These are phyloP conservation scores for Nycticryphes semicollaris DNA, from an alignment of 2,113 vertebrate species.

Conservation along the genomic window DNA sequence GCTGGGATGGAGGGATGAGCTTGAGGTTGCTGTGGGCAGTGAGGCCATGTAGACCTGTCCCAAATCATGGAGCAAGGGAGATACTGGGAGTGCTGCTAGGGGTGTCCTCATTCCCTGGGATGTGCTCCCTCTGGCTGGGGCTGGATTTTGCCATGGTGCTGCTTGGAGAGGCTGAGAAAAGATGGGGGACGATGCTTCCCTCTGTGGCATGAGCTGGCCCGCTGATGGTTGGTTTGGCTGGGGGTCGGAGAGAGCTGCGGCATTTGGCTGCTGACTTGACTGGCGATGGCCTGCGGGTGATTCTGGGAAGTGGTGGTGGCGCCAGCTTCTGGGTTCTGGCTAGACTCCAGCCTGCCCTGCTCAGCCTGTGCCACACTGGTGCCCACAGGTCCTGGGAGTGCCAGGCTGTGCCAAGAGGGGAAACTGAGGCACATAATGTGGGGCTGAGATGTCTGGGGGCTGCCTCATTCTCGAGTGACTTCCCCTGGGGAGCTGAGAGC, in stretches of 20 bases:
- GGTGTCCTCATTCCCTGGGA: fast-evolving
- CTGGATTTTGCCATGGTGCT: background rate
- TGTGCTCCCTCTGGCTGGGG: fast-evolving
- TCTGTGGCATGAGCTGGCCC: fast-evolving
- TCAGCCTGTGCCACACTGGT: fast-evolving
- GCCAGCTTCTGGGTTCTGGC: background rate
- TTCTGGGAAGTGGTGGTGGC: background rate
- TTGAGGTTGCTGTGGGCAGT: fast-evolving
- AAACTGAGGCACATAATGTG: background rate
- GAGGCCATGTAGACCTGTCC: background rate
- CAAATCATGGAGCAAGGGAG: background rate
- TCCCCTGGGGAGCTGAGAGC: background rate
- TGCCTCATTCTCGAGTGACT: background rate
- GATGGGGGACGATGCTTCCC: background rate
- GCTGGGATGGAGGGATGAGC: background rate
- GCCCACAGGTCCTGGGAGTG: background rate
- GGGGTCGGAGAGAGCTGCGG: background rate
- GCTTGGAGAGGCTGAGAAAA: background rate
- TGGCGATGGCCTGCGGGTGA: background rate
- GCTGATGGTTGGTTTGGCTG: background rate
- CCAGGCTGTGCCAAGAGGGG: background rate
- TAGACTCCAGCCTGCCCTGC: background rate
- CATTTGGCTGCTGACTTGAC: background rate
- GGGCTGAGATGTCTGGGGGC: fast-evolving
- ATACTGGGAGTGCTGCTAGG: background rate